phyloP scores from a whole-genome alignment of 2,888 invertebrate genomes.

The Stenodema calcarata region DNA sequence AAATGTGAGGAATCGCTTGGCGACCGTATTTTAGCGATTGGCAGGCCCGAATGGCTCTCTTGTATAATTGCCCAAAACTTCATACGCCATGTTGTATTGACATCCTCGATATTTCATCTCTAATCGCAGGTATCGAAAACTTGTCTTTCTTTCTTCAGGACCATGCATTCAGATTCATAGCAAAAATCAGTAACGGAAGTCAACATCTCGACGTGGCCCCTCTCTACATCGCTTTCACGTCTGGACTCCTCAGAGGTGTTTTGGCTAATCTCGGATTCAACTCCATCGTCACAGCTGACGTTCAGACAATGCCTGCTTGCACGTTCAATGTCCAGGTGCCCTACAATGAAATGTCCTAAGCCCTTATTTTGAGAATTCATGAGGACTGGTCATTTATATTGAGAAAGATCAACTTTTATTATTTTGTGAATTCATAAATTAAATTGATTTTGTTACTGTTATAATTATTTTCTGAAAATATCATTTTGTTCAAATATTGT shows the following conservation, averaged over 20 bases:
- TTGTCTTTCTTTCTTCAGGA: neutral
- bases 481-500: too few species aligned
- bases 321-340: conserved; percentile 87
- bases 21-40: too few species aligned
- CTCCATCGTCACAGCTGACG: conserved; percentile 94
- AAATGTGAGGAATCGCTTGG: too few species aligned
- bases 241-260: conserved; percentile 93
- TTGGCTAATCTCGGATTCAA: conserved; percentile 92
- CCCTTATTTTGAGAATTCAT: neutral
- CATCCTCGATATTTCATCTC: neutral
- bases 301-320: conserved; percentile 88
- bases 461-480: neutral
- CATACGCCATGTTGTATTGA: too few species aligned
- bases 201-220: conserved; percentile 93
- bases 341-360: neutral
- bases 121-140: neutral
- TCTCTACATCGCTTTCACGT: conserved; percentile 90
- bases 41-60: too few species aligned
- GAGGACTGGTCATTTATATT: neutral
- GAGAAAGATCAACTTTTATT: neutral
- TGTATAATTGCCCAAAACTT: too few species aligned
- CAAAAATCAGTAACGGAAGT: conserved; percentile 83
- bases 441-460: neutral
- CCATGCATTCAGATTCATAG: conserved; percentile 79
- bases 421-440: neutral